Percentiles rank a stretch among this genome's conserved stretches.
Conservation (phyloP, 2,888 invertebrate species). For the Pachydiplax longipennis region DNA sequence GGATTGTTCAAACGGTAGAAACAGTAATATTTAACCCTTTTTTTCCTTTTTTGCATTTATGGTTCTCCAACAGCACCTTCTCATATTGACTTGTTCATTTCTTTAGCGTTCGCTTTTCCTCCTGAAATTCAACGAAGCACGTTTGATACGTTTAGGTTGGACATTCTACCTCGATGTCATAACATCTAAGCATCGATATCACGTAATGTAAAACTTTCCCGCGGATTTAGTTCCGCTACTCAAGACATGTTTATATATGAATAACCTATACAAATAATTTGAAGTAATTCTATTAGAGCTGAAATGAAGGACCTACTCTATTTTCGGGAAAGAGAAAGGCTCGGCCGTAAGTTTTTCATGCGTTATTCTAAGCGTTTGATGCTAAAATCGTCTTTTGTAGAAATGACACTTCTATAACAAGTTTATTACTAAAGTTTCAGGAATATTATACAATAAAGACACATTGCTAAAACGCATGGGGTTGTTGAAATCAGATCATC, state of each 20-base stretch:
- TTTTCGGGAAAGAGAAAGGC: not conserved
- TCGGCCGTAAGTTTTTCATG: not conserved
- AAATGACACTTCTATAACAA: not conserved
- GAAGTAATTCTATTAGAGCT: not conserved
- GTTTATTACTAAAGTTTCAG: not conserved
- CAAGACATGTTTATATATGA: not conserved
- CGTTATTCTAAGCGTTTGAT: not conserved
- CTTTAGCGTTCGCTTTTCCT: too few relatives aligned
- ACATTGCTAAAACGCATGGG: conserved; percentile 8
- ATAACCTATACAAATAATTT: not conserved
- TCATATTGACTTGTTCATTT: too few relatives aligned
- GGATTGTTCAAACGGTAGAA: too few relatives aligned
- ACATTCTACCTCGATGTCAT: too few relatives aligned
- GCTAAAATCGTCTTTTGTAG: not conserved
- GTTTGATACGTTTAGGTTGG: too few relatives aligned
- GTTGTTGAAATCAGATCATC: not conserved
- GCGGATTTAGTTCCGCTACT: not conserved
- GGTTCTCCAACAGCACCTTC: too few relatives aligned
- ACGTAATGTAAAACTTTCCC: not conserved
- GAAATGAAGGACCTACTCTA: not conserved
- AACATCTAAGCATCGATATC: not conserved
- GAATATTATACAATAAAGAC: not conserved
- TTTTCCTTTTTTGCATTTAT: too few relatives aligned
- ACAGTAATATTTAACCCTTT: too few relatives aligned
- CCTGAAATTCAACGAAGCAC: too few relatives aligned